Evolutionary conservation across 2,888 invertebrate genomes (phyloP).

Genomic region (Cantharis rustica): DNA sequence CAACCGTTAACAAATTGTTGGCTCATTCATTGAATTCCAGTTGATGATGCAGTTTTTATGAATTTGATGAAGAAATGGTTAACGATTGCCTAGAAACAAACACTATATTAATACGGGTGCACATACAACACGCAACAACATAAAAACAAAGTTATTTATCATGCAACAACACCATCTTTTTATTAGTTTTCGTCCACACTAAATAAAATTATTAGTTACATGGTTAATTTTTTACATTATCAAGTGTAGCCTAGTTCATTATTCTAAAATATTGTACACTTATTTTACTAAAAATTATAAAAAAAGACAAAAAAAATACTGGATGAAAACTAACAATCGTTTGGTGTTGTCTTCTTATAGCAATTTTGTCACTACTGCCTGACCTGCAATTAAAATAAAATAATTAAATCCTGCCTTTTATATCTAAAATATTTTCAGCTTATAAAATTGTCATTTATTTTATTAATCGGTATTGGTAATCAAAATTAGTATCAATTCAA

Average conservation of each 20-base stretch:
- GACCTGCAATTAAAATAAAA: conserved; percentile 39
- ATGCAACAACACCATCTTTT: conserved; percentile 34
- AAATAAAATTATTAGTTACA: conserved; percentile 6
- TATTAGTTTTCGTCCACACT: conserved; percentile 37
- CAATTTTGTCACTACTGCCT: conserved; percentile 39
- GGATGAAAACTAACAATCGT: conserved; percentile 38
- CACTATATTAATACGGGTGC: conserved; percentile 33
- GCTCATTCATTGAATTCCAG: conserved; percentile 38
- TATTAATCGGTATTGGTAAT: too few species aligned
- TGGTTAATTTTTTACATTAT: conserved; percentile 10
- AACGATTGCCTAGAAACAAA: conserved; percentile 55
- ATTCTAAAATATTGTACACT: not conserved
- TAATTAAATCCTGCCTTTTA: not conserved
- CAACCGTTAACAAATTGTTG: conserved; percentile 30
- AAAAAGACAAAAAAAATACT: conserved; percentile 1
- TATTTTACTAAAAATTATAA: not conserved
- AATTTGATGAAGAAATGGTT: conserved; percentile 42
- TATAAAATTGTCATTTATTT: not conserved
- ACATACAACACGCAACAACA: conserved; percentile 21
- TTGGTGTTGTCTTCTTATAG: conserved; percentile 34
- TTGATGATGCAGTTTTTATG: conserved; percentile 44
- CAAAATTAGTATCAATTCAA: too few species aligned
- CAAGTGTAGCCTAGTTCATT: not conserved
- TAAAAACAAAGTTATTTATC: conserved; percentile 13
- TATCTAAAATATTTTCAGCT: not conserved